A percentile compares a stretch with the other conserved stretches of the same genome.
Conservation (phyloP, 2,113 vertebrate species). For the Cnemophilus loriae region DNA sequence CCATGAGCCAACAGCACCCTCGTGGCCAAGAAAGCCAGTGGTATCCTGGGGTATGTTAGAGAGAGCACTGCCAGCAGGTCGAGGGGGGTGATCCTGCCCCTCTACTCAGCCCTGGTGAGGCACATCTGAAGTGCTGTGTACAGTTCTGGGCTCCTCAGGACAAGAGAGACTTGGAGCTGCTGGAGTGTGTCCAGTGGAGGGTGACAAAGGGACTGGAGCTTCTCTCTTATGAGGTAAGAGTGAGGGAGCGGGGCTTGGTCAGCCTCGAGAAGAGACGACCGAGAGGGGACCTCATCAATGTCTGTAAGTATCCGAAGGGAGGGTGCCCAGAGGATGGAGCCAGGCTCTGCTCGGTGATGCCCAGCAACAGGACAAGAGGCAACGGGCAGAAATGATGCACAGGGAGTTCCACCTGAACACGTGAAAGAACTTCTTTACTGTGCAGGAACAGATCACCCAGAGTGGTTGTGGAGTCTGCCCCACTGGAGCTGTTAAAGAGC, state of each 20-base stretch:
- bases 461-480: background rate
- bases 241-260: background rate
- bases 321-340: background rate
- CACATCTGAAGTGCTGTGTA: background rate
- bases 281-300: background rate
- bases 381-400: background rate
- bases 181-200: background rate
- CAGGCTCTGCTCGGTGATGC: background rate
- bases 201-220: background rate
- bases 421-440: background rate
- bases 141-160: background rate
- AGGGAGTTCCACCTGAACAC: background rate
- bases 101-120: background rate
- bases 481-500: background rate
- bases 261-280: fast-evolving
- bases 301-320: background rate
- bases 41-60: fast-evolving
- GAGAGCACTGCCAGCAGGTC: background rate
- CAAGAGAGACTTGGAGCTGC: background rate
- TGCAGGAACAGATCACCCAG: background rate
- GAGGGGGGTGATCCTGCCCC: background rate
- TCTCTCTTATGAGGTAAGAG: background rate
- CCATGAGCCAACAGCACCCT: fast-evolving
- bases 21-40: background rate
- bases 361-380: too few relatives aligned